These are phyloP conservation scores for Napeogenes sylphis DNA, from an alignment of 2,888 invertebrate species.

Conservation along the genomic window DNA sequence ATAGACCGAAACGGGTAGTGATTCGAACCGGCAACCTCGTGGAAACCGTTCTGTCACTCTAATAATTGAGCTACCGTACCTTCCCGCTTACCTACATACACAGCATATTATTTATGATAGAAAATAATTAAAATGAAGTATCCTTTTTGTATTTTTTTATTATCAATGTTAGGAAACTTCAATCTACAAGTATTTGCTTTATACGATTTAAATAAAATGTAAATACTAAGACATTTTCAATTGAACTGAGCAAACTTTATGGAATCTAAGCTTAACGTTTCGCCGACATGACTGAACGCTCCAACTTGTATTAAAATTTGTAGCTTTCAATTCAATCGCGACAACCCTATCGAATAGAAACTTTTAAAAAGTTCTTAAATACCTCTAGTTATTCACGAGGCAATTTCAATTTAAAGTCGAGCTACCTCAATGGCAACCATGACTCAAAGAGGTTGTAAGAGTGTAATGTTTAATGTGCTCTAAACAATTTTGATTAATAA, in stretches of 20 bases:
- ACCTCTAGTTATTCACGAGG: constrained; percentile 22
- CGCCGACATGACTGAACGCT: neutral
- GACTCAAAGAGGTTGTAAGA: constrained; percentile 5
- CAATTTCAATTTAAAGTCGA: constrained; percentile 24
- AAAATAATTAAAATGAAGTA: too few relatives aligned
- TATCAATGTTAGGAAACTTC: too few relatives aligned
- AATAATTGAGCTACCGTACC: too few relatives aligned
- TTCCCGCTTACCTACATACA: too few relatives aligned
- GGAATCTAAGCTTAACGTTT: neutral
- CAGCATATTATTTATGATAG: too few relatives aligned
- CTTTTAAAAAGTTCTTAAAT: constrained; percentile 23
- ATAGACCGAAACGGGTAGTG: too few relatives aligned
- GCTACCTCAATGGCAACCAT: constrained; percentile 13
- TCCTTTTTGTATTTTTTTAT: too few relatives aligned
- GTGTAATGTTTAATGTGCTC: constrained; percentile 2
- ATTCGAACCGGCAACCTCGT: too few relatives aligned
- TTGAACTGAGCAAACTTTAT: neutral
- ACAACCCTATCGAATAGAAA: constrained; percentile 17
- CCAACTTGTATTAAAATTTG: constrained; percentile 7
- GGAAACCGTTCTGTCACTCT: too few relatives aligned
- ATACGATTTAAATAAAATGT: neutral
- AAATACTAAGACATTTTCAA: neutral
- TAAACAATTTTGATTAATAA: neutral
- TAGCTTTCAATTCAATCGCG: constrained; percentile 11
- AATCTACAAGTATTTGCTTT: too few relatives aligned